These are phyloP conservation scores for Columba guinea DNA, from an alignment of 2,797 vertebrate species.

Conservation along the genomic window DNA sequence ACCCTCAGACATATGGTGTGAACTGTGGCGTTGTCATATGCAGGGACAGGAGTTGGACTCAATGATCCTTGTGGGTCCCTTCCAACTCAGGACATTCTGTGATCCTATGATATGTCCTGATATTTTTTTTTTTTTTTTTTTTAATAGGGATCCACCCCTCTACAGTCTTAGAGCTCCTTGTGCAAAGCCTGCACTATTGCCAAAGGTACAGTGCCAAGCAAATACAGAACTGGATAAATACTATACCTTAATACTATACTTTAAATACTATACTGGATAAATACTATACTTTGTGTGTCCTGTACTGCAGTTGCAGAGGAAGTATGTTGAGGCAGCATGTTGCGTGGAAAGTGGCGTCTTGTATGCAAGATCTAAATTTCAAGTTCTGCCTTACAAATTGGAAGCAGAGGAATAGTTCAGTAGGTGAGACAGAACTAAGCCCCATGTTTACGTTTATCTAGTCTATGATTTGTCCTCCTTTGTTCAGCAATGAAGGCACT, in stretches of 20 bases:
- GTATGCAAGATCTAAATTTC: background rate
- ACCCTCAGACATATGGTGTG: too few species aligned
- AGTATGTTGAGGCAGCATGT: background rate
- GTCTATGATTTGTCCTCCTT: background rate
- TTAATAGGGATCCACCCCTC: background rate
- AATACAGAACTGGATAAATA: background rate
- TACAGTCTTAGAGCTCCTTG: background rate
- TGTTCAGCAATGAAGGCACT: background rate
- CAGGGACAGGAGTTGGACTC: too few species aligned
- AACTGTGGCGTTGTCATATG: too few species aligned
- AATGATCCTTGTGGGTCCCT: too few species aligned
- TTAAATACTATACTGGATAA: background rate
- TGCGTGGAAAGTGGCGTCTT: background rate
- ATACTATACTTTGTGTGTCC: background rate
- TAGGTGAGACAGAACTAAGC: background rate
- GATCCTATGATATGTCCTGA: too few species aligned
- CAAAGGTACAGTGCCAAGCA: background rate
- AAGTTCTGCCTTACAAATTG: background rate
- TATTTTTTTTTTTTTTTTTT: background rate
- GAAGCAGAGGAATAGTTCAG: background rate
- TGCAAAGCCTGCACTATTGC: background rate
- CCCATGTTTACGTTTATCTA: background rate
- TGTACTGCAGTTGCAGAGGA: too few species aligned
- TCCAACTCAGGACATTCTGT: too few species aligned
- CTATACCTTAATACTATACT: background rate